phyloP scores from a whole-genome alignment of 2,888 invertebrate species.

The Lasioglossum lativentre region DNA sequence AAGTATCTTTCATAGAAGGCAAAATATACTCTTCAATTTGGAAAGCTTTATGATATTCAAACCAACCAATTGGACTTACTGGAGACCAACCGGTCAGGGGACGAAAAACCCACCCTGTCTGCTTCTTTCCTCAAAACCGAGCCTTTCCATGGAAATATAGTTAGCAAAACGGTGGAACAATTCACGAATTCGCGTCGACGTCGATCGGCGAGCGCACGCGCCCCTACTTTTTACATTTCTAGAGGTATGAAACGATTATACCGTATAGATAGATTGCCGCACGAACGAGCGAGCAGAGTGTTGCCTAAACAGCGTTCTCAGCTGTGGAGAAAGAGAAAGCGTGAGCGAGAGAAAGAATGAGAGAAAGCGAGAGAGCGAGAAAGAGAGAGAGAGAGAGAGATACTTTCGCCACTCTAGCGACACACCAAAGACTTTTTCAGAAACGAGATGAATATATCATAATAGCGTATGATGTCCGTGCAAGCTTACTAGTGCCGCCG shows the following conservation, averaged over 20 bases:
- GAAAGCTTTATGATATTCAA: no score
- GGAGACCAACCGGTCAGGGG: not conserved
- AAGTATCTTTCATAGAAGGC: no score
- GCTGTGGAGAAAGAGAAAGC: not conserved
- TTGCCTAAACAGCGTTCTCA: slow-evolving; percentile 46
- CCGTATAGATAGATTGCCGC: slow-evolving; percentile 64
- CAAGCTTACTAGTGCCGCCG: slow-evolving; percentile 84
- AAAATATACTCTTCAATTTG: no score
- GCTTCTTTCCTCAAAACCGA: not conserved
- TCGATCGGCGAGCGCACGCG: slow-evolving; percentile 47
- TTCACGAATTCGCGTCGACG: slow-evolving; percentile 32
- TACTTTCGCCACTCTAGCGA: slow-evolving; percentile 62
- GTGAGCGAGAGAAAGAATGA: not conserved
- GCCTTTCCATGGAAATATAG: not conserved
- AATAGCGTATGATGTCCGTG: slow-evolving; percentile 83
- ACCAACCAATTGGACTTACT: no score
- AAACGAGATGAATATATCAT: slow-evolving; percentile 63
- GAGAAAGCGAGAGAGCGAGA: not conserved
- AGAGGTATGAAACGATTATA: slow-evolving; percentile 52
- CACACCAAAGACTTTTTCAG: slow-evolving; percentile 44
- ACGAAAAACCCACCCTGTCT: not conserved
- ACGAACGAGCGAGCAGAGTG: slow-evolving; percentile 62
- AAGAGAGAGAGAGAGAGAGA: slow-evolving; percentile 34
- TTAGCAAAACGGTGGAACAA: not conserved
- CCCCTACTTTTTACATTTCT: slow-evolving; percentile 68